These are phyloP conservation scores for Auanema sp. DNA, from an alignment of 2,888 invertebrate genomes.

Conservation along the genomic window DNA sequence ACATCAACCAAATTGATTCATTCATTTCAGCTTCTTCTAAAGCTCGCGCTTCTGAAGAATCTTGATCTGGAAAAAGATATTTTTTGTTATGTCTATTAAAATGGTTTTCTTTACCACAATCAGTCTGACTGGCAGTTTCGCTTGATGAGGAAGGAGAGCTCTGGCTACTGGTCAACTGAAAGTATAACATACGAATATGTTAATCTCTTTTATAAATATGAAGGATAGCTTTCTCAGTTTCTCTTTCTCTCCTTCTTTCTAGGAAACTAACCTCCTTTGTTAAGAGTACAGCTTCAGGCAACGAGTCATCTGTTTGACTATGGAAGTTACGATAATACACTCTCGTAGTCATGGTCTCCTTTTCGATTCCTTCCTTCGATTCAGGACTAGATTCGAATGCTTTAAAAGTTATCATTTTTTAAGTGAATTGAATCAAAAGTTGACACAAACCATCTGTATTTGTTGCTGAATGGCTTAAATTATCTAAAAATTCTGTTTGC, in stretches of 20 bases:
- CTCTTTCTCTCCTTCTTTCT: too few species aligned
- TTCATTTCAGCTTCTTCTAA: slow-evolving; percentile 25
- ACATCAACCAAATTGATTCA: slow-evolving; percentile 27
- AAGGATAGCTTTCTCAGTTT: too few species aligned
- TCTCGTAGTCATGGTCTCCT: slow-evolving; percentile 20
- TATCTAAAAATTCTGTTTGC: slow-evolving; percentile 1
- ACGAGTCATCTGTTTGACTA: slow-evolving; percentile 18
- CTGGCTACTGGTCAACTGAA: too few species aligned
- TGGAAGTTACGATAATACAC: slow-evolving; percentile 16
- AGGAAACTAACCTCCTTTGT: slow-evolving; percentile 1
- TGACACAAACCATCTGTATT: slow-evolving; percentile 5
- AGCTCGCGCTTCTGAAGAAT: slow-evolving; percentile 22
- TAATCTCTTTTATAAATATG: too few species aligned
- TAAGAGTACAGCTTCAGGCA: background rate
- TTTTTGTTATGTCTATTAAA: background rate
- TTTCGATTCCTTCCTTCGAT: slow-evolving; percentile 1
- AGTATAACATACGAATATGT: too few species aligned
- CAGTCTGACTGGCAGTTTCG: slow-evolving; percentile 23
- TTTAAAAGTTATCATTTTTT: background rate
- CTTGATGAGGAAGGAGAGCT: slow-evolving; percentile 16
- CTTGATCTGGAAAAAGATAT: background rate
- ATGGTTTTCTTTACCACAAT: slow-evolving; percentile 16
- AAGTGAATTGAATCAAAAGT: background rate
- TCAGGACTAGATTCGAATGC: background rate
- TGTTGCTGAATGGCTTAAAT: background rate